phyloP scores from a whole-genome alignment of 2,113 vertebrate species.

The Gymnogyps californianus region DNA sequence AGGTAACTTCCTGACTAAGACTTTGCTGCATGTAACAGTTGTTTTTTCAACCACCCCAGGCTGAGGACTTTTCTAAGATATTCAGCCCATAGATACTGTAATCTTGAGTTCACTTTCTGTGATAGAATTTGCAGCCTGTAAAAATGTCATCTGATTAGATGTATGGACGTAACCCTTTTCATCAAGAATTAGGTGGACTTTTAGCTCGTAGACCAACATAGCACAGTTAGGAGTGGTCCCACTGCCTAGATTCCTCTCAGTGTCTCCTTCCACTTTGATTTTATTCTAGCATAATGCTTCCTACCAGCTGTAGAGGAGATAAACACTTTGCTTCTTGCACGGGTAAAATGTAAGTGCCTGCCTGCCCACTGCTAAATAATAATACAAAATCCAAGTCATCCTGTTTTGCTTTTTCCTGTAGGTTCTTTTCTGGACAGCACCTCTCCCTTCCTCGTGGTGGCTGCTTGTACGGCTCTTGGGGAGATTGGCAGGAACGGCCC shows the following conservation, averaged over 20 bases:
- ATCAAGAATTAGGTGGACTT: not conserved
- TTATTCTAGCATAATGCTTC: not conserved
- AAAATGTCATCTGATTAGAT: not conserved
- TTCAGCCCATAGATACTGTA: not conserved
- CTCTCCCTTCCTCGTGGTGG: slow-evolving; percentile 83
- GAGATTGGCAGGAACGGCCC: slow-evolving; percentile 91
- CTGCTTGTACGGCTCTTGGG: slow-evolving; percentile 90
- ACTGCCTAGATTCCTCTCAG: not conserved
- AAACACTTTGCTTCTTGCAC: not conserved
- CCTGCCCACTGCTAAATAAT: not conserved
- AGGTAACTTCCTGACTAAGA: slow-evolving; percentile 72
- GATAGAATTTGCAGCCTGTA: not conserved
- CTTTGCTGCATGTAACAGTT: not conserved
- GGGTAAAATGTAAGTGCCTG: not conserved
- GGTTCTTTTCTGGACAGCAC: slow-evolving; percentile 89
- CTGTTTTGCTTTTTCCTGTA: slow-evolving; percentile 43
- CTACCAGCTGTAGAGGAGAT: not conserved
- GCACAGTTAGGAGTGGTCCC: not conserved
- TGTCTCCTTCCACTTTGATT: not conserved
- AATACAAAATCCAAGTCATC: not conserved
- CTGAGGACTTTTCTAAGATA: not conserved
- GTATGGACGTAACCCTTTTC: not conserved
- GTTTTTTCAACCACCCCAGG: not conserved
- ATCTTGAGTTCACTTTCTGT: not conserved
- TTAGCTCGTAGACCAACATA: not conserved